Evolutionary conservation across 2,113 vertebrate species (phyloP), one percentile per base, ranked within the genome.

Genomic region (Muscicapa adusta): DNA sequence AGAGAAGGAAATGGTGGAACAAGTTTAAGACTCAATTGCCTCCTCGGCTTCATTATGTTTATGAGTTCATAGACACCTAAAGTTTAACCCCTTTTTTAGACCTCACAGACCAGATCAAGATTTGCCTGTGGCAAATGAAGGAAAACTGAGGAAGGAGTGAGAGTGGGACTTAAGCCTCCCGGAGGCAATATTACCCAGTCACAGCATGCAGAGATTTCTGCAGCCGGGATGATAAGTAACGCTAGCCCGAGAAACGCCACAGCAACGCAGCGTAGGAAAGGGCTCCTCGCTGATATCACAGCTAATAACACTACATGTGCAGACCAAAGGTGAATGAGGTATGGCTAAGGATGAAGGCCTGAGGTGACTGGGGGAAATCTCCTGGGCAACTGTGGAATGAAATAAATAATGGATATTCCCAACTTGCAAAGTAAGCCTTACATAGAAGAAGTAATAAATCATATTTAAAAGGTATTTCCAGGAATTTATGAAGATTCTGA

Each of bases 71-170:
- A 58, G 33, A 72, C 13, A 56, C 51, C 50, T 68, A 23, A 79
- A 81, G 50, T 83, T 88, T 92, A 91, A 91, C 48, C 36, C 24
- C 6, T 38, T 56, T 94, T 63, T 72, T 31, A 75, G 23, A 78
- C 25, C 65, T 78, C 56, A 58, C 60, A 54, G 33, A 82, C 34
- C 38, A 82, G 40, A 94, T 72, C 53, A 83, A 72, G 76, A 62
- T 70, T 88, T 88, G 86, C 75, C 86, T 57, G 20, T 83, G 72
- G 72, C 65, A 58, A 62, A 65, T 45, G 33, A 5, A 63, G 38
- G 8, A 93, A 84, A 74, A 74, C 60, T 51, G 72, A 85, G 57
- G 71, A 79, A 93, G 36, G 47, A 18, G 54, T 76, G 36, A 72
- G 25, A 93, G 22, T 31, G 51, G 54, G 74, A 79, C 61, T 85